Percentiles rank a stretch among this genome's conserved stretches.
Evolutionary conservation across 2,888 invertebrate genomes (phyloP).

Genomic region (Leptarthrus brevirostris): DNA sequence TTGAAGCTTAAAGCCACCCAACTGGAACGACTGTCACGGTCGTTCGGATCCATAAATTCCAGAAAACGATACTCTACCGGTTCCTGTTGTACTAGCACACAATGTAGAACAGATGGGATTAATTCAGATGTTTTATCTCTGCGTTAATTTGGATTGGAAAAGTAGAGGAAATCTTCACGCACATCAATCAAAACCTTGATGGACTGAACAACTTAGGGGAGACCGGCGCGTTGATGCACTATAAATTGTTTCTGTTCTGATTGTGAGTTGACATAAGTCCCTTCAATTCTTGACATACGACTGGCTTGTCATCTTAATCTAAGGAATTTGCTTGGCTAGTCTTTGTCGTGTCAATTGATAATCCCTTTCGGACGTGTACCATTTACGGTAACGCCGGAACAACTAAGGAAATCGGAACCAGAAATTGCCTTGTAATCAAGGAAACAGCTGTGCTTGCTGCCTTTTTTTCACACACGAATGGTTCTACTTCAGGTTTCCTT

Average conservation of each 20-base stretch:
- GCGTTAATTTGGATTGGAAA: neutral
- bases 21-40: conserved; percentile 10
- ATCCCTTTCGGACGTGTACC: neutral
- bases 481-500: neutral
- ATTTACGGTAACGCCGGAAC: neutral
- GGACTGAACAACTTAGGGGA: neutral
- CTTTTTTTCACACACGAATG: conserved; percentile 6
- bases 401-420: neutral
- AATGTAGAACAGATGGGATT: neutral
- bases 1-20: neutral
- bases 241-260: neutral
- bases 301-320: conserved; percentile 10
- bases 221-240: neutral
- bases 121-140: neutral
- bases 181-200: neutral
- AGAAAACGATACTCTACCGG: neutral
- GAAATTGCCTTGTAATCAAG: neutral
- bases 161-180: neutral
- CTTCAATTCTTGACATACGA: neutral
- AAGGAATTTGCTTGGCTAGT: conserved; percentile 1
- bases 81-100: neutral
- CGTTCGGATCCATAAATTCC: conserved; percentile 7
- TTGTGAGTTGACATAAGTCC: neutral
- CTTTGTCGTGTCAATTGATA: neutral
- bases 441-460: neutral